Evolutionary conservation across 2,113 vertebrate species (phyloP).

Genomic region (Haliaeetus leucogaster): DNA sequence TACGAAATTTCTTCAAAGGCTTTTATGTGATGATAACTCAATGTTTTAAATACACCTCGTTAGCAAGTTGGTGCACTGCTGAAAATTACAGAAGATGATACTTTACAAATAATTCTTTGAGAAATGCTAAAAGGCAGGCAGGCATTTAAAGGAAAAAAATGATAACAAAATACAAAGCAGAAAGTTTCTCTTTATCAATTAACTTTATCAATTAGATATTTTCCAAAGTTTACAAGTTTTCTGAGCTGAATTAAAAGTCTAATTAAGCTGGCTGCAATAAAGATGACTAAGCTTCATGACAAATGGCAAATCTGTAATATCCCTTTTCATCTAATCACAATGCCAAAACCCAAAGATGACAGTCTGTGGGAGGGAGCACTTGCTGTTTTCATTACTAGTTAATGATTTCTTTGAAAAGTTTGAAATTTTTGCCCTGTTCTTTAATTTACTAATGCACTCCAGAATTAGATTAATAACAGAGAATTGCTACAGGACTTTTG

Average conservation of each 20-base stretch:
- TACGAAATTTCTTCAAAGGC: background rate
- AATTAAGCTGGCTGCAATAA: background rate
- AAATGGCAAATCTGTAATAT: background rate
- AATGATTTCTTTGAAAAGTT: background rate
- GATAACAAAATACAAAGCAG: background rate
- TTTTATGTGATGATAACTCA: background rate
- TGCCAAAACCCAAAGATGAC: background rate
- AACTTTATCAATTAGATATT: background rate
- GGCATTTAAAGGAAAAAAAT: background rate
- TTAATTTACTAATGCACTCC: background rate
- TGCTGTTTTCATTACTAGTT: background rate
- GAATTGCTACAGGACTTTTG: background rate
- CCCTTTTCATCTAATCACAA: background rate
- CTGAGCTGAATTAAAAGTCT: background rate
- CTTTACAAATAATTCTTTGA: background rate
- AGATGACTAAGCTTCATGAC: background rate
- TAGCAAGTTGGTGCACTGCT: background rate
- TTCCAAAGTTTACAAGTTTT: background rate
- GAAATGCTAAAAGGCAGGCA: background rate
- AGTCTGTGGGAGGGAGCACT: background rate
- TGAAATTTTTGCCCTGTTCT: background rate
- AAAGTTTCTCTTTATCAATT: background rate
- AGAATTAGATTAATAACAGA: background rate
- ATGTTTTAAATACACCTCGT: background rate
- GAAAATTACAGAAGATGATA: background rate